These are phyloP conservation scores for Leptopilina boulardi DNA, from an alignment of 1,140 invertebrate genomes.

Conservation along the genomic window DNA sequence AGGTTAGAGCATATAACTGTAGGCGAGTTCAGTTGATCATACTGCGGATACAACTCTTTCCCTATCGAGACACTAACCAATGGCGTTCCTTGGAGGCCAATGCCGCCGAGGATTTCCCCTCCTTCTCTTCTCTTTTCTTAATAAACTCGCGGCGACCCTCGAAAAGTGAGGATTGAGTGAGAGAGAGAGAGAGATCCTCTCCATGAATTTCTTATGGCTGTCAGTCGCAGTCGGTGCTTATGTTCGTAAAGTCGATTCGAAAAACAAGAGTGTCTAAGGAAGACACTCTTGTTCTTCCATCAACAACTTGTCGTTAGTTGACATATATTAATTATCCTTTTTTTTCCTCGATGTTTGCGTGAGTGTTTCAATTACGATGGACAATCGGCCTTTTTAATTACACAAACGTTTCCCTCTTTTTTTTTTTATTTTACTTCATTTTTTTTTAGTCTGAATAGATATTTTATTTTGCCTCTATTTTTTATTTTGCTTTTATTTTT, in stretches of 20 bases:
- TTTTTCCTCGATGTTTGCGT: conserved; percentile 47
- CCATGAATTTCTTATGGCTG: conserved; percentile 66
- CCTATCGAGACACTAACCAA: conserved; percentile 42
- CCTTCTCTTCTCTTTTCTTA: conserved; percentile 53
- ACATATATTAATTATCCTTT: conserved; percentile 34
- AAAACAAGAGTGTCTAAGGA: conserved; percentile 39
- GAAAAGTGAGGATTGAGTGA: neutral
- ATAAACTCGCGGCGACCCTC: conserved; percentile 28
- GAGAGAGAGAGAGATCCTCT: conserved; percentile 56
- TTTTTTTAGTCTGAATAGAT: neutral
- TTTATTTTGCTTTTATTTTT: too few species aligned
- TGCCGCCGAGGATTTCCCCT: conserved; percentile 59
- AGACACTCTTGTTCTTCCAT: conserved; percentile 47
- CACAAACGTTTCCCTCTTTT: too few species aligned
- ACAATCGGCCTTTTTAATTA: neutral
- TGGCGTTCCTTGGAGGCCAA: conserved; percentile 59
- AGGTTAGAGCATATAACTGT: conserved; percentile 19
- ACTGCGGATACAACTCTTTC: conserved; percentile 23
- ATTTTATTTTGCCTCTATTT: too few species aligned
- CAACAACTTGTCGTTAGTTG: conserved; percentile 43
- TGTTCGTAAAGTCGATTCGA: conserved; percentile 54
- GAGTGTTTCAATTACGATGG: conserved; percentile 41
- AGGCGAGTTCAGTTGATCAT: conserved; percentile 25
- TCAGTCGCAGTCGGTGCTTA: conserved; percentile 65
- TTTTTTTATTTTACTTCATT: neutral